phyloP scores from a whole-genome alignment of 1,140 invertebrate species.

The Belonocnema kinseyi region DNA sequence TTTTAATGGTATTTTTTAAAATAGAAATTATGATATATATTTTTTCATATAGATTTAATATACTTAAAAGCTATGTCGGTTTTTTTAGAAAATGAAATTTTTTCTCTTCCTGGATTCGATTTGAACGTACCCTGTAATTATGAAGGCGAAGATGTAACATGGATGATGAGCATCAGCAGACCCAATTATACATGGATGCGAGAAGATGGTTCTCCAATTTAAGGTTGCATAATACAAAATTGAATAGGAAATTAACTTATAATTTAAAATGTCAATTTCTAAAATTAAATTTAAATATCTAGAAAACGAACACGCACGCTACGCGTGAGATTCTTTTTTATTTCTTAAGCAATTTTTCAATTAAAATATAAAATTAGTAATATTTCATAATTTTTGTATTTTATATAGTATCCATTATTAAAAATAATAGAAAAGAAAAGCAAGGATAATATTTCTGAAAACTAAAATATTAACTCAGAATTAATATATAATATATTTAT shows the following conservation, averaged over 20 bases:
- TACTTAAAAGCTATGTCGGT: not conserved
- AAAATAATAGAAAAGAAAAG: too few relatives aligned
- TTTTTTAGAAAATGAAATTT: slow-evolving; percentile 57
- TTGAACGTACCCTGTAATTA: slow-evolving; percentile 63
- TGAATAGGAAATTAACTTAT: not conserved
- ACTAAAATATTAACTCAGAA: too few relatives aligned
- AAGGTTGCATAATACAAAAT: slow-evolving; percentile 48
- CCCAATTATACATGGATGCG: slow-evolving; percentile 65
- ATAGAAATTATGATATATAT: slow-evolving; percentile 2
- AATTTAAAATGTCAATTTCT: too few relatives aligned
- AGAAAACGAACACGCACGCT: too few relatives aligned
- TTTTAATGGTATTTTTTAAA: slow-evolving; percentile 41
- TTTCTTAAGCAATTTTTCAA: too few relatives aligned
- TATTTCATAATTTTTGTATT: too few relatives aligned
- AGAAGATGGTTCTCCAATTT: slow-evolving; percentile 54
- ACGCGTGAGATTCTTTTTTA: too few relatives aligned
- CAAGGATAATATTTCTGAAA: too few relatives aligned
- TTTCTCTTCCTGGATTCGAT: slow-evolving; percentile 62
- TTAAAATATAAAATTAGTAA: too few relatives aligned
- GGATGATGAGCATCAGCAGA: slow-evolving; percentile 59
- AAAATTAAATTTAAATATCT: too few relatives aligned
- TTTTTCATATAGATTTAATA: slow-evolving; percentile 1
- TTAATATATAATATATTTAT: too few relatives aligned
- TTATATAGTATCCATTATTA: too few relatives aligned
- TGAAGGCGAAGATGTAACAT: slow-evolving; percentile 58